Evolutionary conservation across 2,797 vertebrate species (phyloP), one percentile per base, ranked within the genome.

Genomic region (Semotilus atromaculatus): DNA sequence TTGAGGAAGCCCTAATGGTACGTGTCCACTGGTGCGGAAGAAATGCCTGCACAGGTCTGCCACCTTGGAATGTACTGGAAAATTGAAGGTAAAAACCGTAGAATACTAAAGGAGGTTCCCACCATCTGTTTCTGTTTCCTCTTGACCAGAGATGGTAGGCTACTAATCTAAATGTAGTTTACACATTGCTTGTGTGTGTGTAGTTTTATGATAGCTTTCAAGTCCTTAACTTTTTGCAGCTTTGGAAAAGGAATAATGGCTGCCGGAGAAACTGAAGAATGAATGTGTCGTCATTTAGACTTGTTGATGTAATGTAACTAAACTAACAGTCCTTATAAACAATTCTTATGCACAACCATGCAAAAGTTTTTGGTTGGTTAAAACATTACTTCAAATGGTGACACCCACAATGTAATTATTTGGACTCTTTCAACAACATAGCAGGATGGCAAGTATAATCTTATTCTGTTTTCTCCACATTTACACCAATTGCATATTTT

Each of bases 111-210:
- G 31, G 31, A 16, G 38, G 31, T 55, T 75, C 31, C 21, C 31
- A 55, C 73, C 31, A 75, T 75, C 48, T 75, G 73, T 75, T 74
- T 73, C 43, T 53, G 19, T 53, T 74, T 75, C 73, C 73, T 55
- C 51, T 9, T 75, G 31, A 75, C 31, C 73, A 75, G 48, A 75
- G 29, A 75, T 58, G 73, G 21, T 9, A 29, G n/a, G n/a, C 58
- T 26, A 75, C 73, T 58, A 75, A 75, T 75, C 11, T 55, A 75
- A 36, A 58, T 75, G 14, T 55, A 43, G 48, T 16, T 75, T 75
- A 75, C 48, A 55, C 31, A 55, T 55, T 36, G 21, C 29, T 75
- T 0, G 1, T 1, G 19, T 74, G 29, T 75, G 29, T 11, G 1
- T 7, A 55, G 31, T 16, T 75, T 36, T 38, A 75, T 55, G 51